Evolutionary conservation across 2,113 vertebrate genomes (phyloP).

Genomic region (Origma solitaria): DNA sequence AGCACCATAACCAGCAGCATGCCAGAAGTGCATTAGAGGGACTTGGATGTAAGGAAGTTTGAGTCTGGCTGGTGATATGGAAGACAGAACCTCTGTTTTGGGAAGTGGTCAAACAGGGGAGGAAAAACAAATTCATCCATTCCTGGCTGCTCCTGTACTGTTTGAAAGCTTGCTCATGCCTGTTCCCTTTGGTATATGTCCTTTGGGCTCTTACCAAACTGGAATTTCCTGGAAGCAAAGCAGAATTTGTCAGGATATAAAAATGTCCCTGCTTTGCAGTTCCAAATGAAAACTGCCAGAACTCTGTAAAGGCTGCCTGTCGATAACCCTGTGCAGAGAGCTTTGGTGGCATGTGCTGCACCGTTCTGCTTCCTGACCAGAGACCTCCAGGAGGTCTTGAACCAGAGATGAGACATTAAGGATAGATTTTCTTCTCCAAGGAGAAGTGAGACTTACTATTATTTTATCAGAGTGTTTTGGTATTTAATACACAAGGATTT

Average conservation of each 20-base stretch:
- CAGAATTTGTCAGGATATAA: background rate
- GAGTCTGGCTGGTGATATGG: background rate
- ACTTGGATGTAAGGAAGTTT: background rate
- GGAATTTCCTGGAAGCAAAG: background rate
- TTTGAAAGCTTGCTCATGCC: background rate
- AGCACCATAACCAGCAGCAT: background rate
- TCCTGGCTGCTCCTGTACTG: background rate
- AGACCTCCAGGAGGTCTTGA: background rate
- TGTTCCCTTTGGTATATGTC: background rate
- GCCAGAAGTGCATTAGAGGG: background rate
- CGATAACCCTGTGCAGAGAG: background rate
- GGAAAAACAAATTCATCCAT: background rate
- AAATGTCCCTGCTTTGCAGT: background rate
- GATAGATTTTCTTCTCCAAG: background rate
- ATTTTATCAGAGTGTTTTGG: constrained; percentile 63
- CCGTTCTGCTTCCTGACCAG: background rate
- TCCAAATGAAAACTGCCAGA: background rate
- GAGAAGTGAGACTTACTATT: constrained; percentile 3
- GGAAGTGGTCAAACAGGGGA: background rate
- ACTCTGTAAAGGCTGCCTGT: background rate
- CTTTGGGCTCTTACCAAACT: background rate
- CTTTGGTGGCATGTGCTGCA: background rate
- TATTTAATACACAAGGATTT: constrained; percentile 72
- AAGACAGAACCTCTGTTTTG: background rate
- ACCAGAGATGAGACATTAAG: background rate